A percentile compares a stretch with the other conserved stretches of the same genome.
These are phyloP conservation scores for Enhydra lutris DNA, from an alignment of 2,113 vertebrate genomes.

Conservation along the genomic window DNA sequence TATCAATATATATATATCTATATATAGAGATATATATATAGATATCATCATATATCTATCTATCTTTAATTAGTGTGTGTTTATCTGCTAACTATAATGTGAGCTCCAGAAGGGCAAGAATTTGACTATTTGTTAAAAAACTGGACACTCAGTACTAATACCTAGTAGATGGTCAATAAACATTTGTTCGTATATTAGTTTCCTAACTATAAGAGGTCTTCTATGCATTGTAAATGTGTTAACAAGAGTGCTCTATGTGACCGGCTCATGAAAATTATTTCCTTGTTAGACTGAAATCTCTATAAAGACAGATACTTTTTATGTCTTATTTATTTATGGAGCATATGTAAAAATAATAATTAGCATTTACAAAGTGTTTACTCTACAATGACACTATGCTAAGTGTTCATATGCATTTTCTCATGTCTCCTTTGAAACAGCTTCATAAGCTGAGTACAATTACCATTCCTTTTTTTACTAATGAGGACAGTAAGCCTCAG, in stretches of 20 bases:
- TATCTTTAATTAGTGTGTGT: background rate
- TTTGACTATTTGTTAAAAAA: background rate
- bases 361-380: slow-evolving; percentile 7
- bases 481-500: background rate
- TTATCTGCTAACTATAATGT: background rate
- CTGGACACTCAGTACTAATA: background rate
- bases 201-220: background rate
- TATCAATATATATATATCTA: too few relatives aligned
- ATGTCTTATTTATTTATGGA: background rate
- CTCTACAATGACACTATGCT: background rate
- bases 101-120: background rate
- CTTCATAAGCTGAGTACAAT: background rate
- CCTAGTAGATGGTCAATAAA: background rate
- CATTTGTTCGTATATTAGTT: background rate
- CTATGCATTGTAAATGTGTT: background rate
- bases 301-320: background rate
- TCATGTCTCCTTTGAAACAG: background rate
- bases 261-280: background rate
- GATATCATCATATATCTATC: background rate
- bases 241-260: background rate
- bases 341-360: background rate
- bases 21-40: too few relatives aligned
- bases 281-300: background rate
- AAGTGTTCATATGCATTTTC: background rate
- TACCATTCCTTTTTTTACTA: background rate